Evolutionary conservation across 1,140 invertebrate genomes (phyloP), one percentile per base, ranked within the genome.

Genomic region (Papilio dardanus): DNA sequence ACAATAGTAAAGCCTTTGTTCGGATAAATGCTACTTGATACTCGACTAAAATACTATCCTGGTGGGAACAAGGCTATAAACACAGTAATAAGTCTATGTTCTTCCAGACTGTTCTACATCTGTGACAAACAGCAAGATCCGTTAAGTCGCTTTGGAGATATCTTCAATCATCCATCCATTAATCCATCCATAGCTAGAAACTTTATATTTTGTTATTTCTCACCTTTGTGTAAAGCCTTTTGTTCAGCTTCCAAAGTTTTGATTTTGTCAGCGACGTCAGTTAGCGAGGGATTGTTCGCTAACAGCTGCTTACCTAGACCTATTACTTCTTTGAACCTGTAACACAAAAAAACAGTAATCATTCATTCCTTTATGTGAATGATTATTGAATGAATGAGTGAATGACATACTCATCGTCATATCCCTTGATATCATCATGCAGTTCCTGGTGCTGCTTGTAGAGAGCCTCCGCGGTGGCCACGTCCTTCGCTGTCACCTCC

Each of bases 361-460:
- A 6, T 35, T 35, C 6, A 35, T 5, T n/a, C n/a, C n/a, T n/a
- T n/a, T n/a, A n/a, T n/a, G n/a, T n/a, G n/a, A n/a, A n/a, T n/a
- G n/a, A n/a, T n/a, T n/a, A n/a, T 37, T 30, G 12, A 66, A 30
- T 5, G 2, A 71, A 28, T 40, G 19, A 71, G 16, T 42, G n/a
- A 42, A 24, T 67, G 6, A 16, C 95, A 93, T 84, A 97, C 95
- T 98, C 97, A 83, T 98, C 97, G 85, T 97, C 95, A 83, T 99
- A 97, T 0, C 97, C 96, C 85, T 96, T 96, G 79, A 99, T 99
- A 79, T 99, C 98, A 81, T 99, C 97, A 3, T 96, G 95, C 1
- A 99, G 92, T 81, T 99, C 99, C 71, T 97, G 95, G 90, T 99
- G 98, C 69, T 98, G 96, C 88, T 99, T 99, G 1, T 98, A 94